Percentiles rank a stretch among this genome's conserved stretches.
Conservation (phyloP, 1,140 invertebrate genomes). For the Medauroidea extradentata region DNA sequence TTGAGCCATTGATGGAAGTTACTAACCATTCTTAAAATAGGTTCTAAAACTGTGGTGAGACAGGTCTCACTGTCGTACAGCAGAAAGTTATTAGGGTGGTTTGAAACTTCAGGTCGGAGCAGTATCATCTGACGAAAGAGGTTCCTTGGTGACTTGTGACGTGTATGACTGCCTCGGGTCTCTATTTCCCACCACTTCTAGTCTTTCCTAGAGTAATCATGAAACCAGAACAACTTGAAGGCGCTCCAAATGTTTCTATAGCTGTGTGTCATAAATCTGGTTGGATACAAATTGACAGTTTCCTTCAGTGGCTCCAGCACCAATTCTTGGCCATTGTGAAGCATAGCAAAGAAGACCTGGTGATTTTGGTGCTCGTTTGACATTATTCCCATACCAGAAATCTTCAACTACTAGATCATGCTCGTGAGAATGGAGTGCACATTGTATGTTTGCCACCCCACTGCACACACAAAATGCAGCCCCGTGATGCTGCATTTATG, state of each 20-base stretch:
- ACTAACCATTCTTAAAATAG: background rate
- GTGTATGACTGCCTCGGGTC: conserved; percentile 34
- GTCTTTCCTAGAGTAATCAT: conserved; percentile 33
- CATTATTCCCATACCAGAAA: conserved; percentile 40
- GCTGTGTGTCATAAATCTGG: conserved; percentile 30
- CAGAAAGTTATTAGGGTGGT: conserved; percentile 16
- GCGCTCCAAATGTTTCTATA: conserved; percentile 25
- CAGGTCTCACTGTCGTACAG: conserved; percentile 12
- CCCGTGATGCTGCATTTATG: conserved; percentile 41
- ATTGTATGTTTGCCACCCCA: conserved; percentile 40
- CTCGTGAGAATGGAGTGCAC: conserved; percentile 34
- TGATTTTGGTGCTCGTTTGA: conserved; percentile 39
- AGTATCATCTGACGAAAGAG: conserved; percentile 37
- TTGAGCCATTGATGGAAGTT: no score
- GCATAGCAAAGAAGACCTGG: conserved; percentile 23
- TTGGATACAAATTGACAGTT: conserved; percentile 34
- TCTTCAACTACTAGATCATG: conserved; percentile 35
- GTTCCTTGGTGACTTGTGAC: conserved; percentile 30
- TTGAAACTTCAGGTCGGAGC: conserved; percentile 33
- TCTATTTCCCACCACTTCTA: conserved; percentile 34
- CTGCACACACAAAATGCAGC: conserved; percentile 23
- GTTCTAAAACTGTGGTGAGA: conserved; percentile 30
- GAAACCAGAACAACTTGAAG: conserved; percentile 19
- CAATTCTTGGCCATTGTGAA: conserved; percentile 29
- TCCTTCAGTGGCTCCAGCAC: conserved; percentile 35